Evolutionary conservation across 1,140 invertebrate genomes (phyloP), one percentile per base, ranked within the genome.

Genomic region (Caenorhabditis brenneri): DNA sequence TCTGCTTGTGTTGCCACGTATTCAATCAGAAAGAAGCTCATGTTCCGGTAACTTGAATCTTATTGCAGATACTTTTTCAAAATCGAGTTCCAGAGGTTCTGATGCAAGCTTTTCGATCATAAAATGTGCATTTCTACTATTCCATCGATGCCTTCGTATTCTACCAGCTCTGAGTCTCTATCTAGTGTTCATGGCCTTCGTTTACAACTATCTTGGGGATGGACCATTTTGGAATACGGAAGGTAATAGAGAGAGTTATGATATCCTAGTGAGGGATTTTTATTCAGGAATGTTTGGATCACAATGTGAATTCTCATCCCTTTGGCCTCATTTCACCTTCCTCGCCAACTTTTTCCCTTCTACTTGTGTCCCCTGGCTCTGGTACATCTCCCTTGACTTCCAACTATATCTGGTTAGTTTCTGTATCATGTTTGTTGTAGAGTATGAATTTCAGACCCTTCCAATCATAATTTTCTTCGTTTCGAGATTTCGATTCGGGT

Each of bases 301-400:
- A 42, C n/a, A 69, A 36, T 82, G 81, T 31, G 19, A 27, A 7
- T 9, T 24, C 15, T 33, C 81, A 6, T 31, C 46, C 1, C 22
- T 82, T 33, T 42, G 36, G 36, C 36, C 46, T 48, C 81, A 69
- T 48, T 60, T 82, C 15, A 10, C 27, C 1, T 82, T 82, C 24
- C 29, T 82, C 22, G 33, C 81, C 58, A 82, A 82, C 60, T 82
- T 82, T 19, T 46, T 55, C 81, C 81, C 81, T 1, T 82, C 81
- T 2, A 22, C 6, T 6, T 82, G 81, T 49, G 55, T 82, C 15
- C 81, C 81, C 22, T 82, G 81, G 81, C 60, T 82, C 2, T 82
- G 81, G 81, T 60, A 82, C 24, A 82, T 69, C 9, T 69, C 55
- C 19, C 81, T 82, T n/a, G 81, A 82, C 39, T 82, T 82, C 31